Evolutionary conservation across 2,113 vertebrate genomes (phyloP).

Genomic region (Anhinga rufa): DNA sequence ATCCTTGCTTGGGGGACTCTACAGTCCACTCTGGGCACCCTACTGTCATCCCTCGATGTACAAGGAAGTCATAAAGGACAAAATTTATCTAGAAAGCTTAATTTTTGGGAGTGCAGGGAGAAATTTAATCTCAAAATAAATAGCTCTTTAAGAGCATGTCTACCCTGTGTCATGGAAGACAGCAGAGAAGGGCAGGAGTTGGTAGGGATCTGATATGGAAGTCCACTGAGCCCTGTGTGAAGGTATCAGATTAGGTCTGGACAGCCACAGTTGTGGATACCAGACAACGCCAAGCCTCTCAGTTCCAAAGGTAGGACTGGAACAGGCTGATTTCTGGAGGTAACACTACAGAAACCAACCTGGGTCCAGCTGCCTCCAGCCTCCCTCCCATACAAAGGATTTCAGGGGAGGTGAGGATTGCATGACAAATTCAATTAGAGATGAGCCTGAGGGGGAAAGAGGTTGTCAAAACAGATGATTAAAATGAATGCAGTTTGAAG

Average conservation of each 20-base stretch:
- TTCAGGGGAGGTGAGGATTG: slow-evolving; percentile 25
- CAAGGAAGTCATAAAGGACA: background rate
- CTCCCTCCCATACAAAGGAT: background rate
- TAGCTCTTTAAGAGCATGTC: background rate
- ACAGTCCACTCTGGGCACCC: background rate
- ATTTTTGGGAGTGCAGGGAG: background rate
- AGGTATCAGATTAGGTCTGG: background rate
- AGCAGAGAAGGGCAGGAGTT: background rate
- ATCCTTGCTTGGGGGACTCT: background rate
- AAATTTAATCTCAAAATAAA: background rate
- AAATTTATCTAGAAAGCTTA: background rate
- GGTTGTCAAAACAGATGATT: slow-evolving; percentile 42
- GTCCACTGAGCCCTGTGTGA: background rate
- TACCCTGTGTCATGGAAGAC: background rate
- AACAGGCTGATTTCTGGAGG: background rate
- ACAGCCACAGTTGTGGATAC: background rate
- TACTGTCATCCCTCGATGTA: background rate
- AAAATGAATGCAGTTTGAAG: slow-evolving; percentile 29
- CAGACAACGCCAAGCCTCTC: background rate
- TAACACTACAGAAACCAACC: background rate
- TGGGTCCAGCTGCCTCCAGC: background rate
- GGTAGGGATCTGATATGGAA: background rate
- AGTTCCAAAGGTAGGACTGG: background rate
- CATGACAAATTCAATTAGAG: slow-evolving; percentile 52
- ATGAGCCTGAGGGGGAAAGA: slow-evolving; percentile 6